A percentile compares a stretch with the other conserved stretches of the same genome.
Conservation (phyloP, 2,113 vertebrate species). For the Paraplagusia blochii region DNA sequence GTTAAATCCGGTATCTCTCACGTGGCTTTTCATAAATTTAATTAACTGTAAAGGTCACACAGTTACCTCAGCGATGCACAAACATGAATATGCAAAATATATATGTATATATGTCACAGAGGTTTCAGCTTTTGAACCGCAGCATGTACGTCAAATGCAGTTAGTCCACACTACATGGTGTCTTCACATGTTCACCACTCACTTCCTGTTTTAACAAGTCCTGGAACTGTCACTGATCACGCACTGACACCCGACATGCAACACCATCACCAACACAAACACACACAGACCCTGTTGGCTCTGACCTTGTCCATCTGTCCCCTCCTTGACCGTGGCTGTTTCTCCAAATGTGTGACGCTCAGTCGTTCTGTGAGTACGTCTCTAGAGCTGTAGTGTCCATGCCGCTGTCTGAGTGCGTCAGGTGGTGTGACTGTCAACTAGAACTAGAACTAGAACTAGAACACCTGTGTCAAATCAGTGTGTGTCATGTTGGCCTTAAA, state of each 20-base stretch:
- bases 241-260: not conserved
- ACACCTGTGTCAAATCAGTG: conserved; percentile 21
- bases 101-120: too few species aligned
- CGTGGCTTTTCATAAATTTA: too few species aligned
- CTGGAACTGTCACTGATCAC: not conserved
- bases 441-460: too few species aligned
- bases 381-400: conserved; percentile 27
- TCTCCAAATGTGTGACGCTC: conserved; percentile 66
- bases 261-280: conserved; percentile 7
- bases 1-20: too few species aligned
- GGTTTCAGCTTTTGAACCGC: too few species aligned
- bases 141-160: too few species aligned
- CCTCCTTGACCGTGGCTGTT: conserved; percentile 66
- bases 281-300: conserved; percentile 48
- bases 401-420: conserved; percentile 29
- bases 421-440: conserved; percentile 7
- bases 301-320: conserved; percentile 73
- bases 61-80: too few species aligned
- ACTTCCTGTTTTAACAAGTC: conserved; percentile 13
- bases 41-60: too few species aligned
- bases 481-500: not conserved
- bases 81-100: too few species aligned
- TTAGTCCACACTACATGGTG: not conserved
- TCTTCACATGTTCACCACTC: conserved; percentile 13
- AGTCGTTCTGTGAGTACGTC: conserved; percentile 74